Base-by-base conservation (phyloP, 2,888 invertebrate species). In the Acanthopleura granulata region DNA sequence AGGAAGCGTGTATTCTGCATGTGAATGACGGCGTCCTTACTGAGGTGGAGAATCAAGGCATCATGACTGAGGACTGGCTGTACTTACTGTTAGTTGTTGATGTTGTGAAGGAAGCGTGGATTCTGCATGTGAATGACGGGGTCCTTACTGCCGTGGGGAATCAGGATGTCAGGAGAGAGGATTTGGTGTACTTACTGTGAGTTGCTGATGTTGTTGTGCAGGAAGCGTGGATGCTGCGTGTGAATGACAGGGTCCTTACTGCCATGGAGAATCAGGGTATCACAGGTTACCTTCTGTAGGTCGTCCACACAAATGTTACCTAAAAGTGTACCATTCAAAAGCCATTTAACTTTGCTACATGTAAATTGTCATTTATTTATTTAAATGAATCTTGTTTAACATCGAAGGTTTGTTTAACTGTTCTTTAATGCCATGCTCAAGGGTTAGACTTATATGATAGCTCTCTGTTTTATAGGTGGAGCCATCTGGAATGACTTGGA, bases 101-200 rank as follows among this genome's bases (percentile, higher is more conserved):
- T 95, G 18, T 93, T 91, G 73, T 93, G 92, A 25, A 97, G 91
- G 91, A 94, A 94, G 0, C 93, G 92, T 0, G 94, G 93, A 91
- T 97, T 97, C 78, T 94, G 94, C 27, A 91, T 87, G 0, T 94
- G 93, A 1, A 97, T 93, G 91, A 96, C 91, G 0, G 15, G 93
- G 91, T 97, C 97, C 87, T 95, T 95, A 80, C 93, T 93, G 0
- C 97, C 97, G 86, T 97, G 95, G 69, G 97, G 86, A 81, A 97
- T 94, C 29, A 96, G 92, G 0, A 95, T 95, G 0, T 95, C 95
- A 79, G n/a, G n/a, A 16, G 15, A 51, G 57, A 15, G 18, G 18
- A 51, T 51, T n/a, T 4, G n/a, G 6, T 27, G 40, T 51, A 75
- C 89, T 91, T 95, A 95, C 92, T 93, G 25, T 95, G 93, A 51